Evolutionary conservation across 2,888 invertebrate species (phyloP), one percentile per base, ranked within the genome.

Genomic region (Mythimna impura): DNA sequence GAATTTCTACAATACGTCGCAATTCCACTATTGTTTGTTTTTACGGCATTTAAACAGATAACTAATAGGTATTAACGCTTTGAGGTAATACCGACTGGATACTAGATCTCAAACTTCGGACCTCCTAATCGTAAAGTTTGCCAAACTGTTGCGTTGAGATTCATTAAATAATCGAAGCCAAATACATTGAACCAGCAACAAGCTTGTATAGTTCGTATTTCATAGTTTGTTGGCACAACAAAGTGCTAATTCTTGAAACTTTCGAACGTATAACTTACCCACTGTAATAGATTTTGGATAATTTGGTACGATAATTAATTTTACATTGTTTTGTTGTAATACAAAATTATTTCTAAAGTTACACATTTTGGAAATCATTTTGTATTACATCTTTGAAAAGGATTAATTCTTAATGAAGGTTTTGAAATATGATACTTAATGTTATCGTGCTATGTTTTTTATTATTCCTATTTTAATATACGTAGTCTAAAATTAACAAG

Each of bases 211-310:
- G 61, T 72, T 74, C 57, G 58, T 40, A 67, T 77, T 81, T 66
- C 81, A 74, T 81, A 78, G 71, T 69, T 73, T 73, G 61, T 71
- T 73, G 60, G 22, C 58, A 81, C n/a, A 74, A 78, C 58, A 69
- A 81, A 67, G 66, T 72, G 20, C 57, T 71, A 61, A 71, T 78
- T 78, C 73, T 69, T 69, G 71, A 34, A 73, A 66, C 60, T 81
- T 20, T 68, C 6, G 7, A 58, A 62, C 34, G 36, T 60, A 40
- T 57, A 36, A 14, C 54, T 40, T 52, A 47, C 47, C 17, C 17
- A 43, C n/a, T 55, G n/a, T 64, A 63, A 64, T 52, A 60, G 34
- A 47, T 50, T 66, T 62, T 8, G 14, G 1, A 62, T 63, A 55
- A 58, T n/a, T 66, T 63, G 6, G 20, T 8, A 30, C 55, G 50